Evolutionary conservation across 2,888 invertebrate genomes (phyloP).

Genomic region (Synergus itoensis): DNA sequence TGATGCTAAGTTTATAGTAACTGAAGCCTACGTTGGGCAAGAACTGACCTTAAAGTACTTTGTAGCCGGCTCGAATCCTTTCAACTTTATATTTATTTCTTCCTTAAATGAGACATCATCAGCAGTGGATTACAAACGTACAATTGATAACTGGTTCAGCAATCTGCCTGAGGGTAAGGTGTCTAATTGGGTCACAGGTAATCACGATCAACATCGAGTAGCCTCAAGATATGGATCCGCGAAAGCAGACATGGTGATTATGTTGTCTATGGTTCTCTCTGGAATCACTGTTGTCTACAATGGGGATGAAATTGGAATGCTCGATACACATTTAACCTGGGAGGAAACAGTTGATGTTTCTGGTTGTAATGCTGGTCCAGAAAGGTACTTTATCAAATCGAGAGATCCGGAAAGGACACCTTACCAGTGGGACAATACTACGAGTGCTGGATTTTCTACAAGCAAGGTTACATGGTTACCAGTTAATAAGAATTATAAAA

Average conservation of each 20-base stretch:
- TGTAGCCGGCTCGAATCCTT: too few relatives aligned
- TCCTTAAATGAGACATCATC: constrained; percentile 64
- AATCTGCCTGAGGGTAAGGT: constrained; percentile 79
- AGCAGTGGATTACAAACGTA: constrained; percentile 76
- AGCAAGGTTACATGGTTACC: constrained; percentile 83
- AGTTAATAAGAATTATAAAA: constrained; percentile 76
- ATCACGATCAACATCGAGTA: constrained; percentile 79
- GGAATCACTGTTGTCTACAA: constrained; percentile 86
- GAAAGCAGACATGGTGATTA: constrained; percentile 79
- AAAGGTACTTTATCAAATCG: too few relatives aligned
- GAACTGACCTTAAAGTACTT: too few relatives aligned
- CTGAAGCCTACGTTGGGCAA: too few relatives aligned
- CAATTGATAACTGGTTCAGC: constrained; percentile 81
- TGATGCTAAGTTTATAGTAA: constrained; percentile 77
- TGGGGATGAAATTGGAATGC: constrained; percentile 92
- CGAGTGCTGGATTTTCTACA: constrained; percentile 63
- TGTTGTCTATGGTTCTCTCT: constrained; percentile 82
- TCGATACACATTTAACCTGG: constrained; percentile 81
- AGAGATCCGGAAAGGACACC: too few relatives aligned
- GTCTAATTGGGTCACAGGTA: constrained; percentile 65
- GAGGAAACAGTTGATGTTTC: constrained; percentile 84
- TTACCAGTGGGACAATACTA: too few relatives aligned
- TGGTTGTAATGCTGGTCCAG: constrained; percentile 83
- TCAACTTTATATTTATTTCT: constrained; percentile 77
- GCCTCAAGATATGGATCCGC: constrained; percentile 79